Conservation (phyloP, 1,140 invertebrate genomes). For the Drosophila parabipectinata region DNA sequence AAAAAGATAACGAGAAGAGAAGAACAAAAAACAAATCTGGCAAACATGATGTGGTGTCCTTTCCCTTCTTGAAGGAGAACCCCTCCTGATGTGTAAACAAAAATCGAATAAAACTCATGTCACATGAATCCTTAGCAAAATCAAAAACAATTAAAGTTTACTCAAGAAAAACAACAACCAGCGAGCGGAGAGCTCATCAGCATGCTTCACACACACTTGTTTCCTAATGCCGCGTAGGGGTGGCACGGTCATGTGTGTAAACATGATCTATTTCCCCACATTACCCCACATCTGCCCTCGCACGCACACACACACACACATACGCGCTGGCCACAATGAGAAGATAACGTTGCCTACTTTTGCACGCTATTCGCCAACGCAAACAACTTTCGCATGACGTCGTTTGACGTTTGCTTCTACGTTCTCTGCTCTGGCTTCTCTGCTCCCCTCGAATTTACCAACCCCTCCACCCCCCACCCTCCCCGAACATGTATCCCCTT, state of each 20-base stretch:
- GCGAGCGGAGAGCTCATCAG: constrained; percentile 75
- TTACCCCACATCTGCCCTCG: constrained; percentile 7
- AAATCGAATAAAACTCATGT: constrained; percentile 58
- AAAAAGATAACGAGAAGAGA: constrained; percentile 7
- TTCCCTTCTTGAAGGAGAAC: background rate
- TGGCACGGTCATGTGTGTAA: constrained; percentile 58
- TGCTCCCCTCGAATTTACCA: background rate
- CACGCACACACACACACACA: background rate
- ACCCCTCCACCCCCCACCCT: background rate
- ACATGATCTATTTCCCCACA: constrained; percentile 43
- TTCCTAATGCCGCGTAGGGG: background rate
- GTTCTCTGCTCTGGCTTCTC: background rate
- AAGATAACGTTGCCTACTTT: constrained; percentile 79
- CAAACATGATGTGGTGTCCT: constrained; percentile 1
- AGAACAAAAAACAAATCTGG: constrained; percentile 7
- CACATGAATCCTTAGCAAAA: constrained; percentile 78
- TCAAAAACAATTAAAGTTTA: constrained; percentile 82
- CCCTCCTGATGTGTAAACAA: constrained; percentile 30
- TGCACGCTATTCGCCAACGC: constrained; percentile 70
- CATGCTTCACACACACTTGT: constrained; percentile 30
- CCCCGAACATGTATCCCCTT: background rate
- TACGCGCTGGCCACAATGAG: constrained; percentile 29
- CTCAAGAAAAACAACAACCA: constrained; percentile 80
- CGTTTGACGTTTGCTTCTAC: constrained; percentile 45
- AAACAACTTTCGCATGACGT: constrained; percentile 76